Evolutionary conservation across 2,888 invertebrate genomes (phyloP).

Genomic region (Archips xylosteana): DNA sequence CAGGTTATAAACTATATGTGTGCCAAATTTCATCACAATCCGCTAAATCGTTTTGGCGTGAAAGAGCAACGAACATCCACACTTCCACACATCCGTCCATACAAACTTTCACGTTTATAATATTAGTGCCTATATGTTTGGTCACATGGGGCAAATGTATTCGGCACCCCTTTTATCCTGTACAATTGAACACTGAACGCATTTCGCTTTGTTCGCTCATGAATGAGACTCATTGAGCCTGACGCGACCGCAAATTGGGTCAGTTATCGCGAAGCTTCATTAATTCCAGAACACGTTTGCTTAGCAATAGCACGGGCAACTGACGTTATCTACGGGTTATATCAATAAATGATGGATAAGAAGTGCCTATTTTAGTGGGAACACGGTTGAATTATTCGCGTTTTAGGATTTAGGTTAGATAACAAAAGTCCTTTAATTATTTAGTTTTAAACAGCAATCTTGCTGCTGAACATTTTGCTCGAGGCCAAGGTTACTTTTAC

Average conservation of each 20-base stretch:
- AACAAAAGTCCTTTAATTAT: neutral
- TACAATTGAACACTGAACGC: constrained; percentile 29
- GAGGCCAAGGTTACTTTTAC: no score
- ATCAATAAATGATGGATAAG: constrained; percentile 2
- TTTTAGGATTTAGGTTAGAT: neutral
- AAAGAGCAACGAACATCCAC: no score
- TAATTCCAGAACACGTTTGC: constrained; percentile 35
- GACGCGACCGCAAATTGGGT: constrained; percentile 36
- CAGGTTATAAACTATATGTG: no score
- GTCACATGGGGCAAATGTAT: neutral
- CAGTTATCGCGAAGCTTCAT: constrained; percentile 27
- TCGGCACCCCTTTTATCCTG: constrained; percentile 8
- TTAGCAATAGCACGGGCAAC: constrained; percentile 11
- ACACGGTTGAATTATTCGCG: neutral
- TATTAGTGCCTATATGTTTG: neutral
- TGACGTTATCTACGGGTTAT: neutral
- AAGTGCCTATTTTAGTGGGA: neutral
- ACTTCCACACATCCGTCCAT: no score
- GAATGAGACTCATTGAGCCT: constrained; percentile 36
- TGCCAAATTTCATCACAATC: no score
- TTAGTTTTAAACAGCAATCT: neutral
- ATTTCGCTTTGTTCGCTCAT: constrained; percentile 36
- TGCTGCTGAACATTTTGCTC: neutral
- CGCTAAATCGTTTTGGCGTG: no score
- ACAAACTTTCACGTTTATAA: no score